A percentile compares a stretch with the other conserved stretches of the same genome.
phyloP scores from a whole-genome alignment of 1,140 invertebrate species.

The Bradysia coprophila region DNA sequence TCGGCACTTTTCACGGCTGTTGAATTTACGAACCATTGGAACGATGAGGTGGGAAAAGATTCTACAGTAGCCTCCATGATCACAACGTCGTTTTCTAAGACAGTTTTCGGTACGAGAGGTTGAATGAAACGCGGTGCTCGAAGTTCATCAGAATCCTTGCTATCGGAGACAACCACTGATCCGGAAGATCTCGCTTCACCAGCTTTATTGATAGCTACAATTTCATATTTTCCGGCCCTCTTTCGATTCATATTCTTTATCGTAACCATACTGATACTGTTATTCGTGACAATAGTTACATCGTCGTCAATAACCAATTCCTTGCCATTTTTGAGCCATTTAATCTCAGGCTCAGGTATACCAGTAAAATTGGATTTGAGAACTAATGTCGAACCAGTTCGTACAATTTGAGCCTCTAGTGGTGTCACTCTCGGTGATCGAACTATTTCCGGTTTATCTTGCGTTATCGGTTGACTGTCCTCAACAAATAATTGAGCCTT shows the following conservation, averaged over 20 bases:
- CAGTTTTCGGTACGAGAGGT: constrained; percentile 47
- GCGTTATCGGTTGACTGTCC: constrained; percentile 6
- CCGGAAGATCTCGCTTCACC: constrained; percentile 62
- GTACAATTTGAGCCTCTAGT: constrained; percentile 40
- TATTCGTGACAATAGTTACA: constrained; percentile 38
- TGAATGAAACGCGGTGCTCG: constrained; percentile 55
- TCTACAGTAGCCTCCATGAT: constrained; percentile 59
- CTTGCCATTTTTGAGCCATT: constrained; percentile 78
- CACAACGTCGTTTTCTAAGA: constrained; percentile 52
- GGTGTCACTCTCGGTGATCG: constrained; percentile 50
- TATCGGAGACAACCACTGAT: constrained; percentile 42
- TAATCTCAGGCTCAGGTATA: constrained; percentile 47
- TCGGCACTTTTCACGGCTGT: constrained; percentile 36
- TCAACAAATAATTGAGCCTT: constrained; percentile 40
- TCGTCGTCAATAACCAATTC: constrained; percentile 50
- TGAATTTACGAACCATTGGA: constrained; percentile 68
- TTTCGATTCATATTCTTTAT: constrained; percentile 51
- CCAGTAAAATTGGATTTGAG: constrained; percentile 53
- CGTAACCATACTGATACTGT: constrained; percentile 43
- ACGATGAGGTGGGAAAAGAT: constrained; percentile 59
- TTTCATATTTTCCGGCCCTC: constrained; percentile 70
- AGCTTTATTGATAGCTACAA: constrained; percentile 50
- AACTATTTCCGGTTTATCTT: constrained; percentile 28
- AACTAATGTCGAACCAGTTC: constrained; percentile 35
- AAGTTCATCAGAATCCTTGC: constrained; percentile 37